phyloP scores from a whole-genome alignment of 2,113 vertebrate genomes.

The Uria lomvia region DNA sequence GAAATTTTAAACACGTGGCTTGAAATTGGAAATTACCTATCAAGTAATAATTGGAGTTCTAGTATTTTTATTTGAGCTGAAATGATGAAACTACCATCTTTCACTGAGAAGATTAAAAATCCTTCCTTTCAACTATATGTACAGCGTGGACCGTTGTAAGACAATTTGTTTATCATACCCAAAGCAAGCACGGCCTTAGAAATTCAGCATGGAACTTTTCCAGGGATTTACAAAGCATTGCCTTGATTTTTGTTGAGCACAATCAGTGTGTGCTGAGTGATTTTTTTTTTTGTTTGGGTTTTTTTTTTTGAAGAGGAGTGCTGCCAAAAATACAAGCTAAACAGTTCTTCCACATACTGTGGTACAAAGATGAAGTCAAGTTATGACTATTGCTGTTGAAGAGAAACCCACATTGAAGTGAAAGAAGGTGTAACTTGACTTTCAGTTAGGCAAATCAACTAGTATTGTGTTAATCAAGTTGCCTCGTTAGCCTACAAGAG shows the following conservation, averaged over 20 bases:
- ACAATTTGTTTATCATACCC: constrained; percentile 16
- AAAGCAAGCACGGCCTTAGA: neutral
- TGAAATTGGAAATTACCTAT: neutral
- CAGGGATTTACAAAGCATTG: neutral
- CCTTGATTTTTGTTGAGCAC: neutral
- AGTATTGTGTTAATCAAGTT: neutral
- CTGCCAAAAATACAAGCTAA: neutral
- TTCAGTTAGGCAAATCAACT: neutral
- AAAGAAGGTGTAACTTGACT: neutral
- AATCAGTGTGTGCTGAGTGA: neutral
- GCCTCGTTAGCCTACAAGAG: neutral
- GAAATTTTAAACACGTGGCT: neutral
- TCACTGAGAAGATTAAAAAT: neutral
- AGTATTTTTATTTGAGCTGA: constrained; percentile 5
- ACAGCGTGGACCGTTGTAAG: neutral
- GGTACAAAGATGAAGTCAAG: neutral
- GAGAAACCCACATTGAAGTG: neutral
- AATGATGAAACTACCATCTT: neutral
- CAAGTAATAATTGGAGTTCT: neutral
- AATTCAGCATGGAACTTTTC: neutral
- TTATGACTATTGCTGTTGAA: neutral
- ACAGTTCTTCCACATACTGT: neutral
- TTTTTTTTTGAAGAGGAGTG: neutral
- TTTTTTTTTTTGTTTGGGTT: neutral
- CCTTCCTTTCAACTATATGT: neutral